Conservation (phyloP, 2,797 vertebrate genomes). For the Hydrocynus forskahlii region DNA sequence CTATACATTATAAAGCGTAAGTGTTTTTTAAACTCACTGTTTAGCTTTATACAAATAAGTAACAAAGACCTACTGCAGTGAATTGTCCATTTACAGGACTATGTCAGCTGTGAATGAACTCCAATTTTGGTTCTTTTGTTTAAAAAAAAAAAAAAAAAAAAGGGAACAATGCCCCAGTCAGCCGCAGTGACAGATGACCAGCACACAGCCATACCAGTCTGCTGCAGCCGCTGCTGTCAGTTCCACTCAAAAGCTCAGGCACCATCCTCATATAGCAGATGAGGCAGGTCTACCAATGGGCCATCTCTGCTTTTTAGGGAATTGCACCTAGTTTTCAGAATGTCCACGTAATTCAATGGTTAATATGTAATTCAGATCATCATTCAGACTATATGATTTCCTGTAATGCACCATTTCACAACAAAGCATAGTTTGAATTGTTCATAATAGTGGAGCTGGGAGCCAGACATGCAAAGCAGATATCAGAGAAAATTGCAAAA, state of each 20-base stretch:
- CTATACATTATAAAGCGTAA: too few relatives aligned
- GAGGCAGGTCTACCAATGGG: background rate
- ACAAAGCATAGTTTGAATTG: too few relatives aligned
- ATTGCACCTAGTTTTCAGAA: background rate
- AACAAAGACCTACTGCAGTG: conserved; percentile 28
- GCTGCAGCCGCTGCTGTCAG: conserved; percentile 24
- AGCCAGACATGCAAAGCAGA: too few relatives aligned
- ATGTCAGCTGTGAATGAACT: conserved; percentile 39
- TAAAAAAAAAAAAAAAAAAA: conserved; percentile 1
- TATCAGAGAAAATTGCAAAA: too few relatives aligned
- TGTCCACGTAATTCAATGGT: background rate
- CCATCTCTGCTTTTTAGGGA: background rate
- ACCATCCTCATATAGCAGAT: background rate
- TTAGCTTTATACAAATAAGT: conserved; percentile 5
- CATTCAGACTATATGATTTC: too few relatives aligned
- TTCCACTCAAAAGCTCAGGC: conserved; percentile 16
- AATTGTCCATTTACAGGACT: conserved; percentile 11
- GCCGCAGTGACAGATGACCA: conserved; percentile 11
- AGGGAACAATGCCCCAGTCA: conserved; percentile 23
- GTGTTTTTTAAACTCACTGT: background rate
- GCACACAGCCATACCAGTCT: conserved; percentile 13
- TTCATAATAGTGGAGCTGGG: too few relatives aligned
- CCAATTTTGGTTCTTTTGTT: conserved; percentile 17
- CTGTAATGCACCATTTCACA: too few relatives aligned
- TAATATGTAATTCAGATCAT: background rate